These are phyloP conservation scores for Noctilio leporinus DNA, from an alignment of 2,113 vertebrate species.

Conservation along the genomic window DNA sequence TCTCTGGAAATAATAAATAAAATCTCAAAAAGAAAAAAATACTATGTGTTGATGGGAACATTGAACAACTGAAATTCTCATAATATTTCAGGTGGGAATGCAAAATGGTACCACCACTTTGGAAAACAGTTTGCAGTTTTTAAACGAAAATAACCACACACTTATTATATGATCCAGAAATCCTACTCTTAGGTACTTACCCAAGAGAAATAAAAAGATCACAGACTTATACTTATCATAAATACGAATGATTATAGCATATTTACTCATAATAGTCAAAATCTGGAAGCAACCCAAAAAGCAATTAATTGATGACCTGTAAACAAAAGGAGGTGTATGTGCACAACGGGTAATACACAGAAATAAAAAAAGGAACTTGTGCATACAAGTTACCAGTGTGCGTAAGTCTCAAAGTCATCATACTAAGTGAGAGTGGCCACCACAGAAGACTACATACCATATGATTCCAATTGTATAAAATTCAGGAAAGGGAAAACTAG, in stretches of 20 bases:
- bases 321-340: not conserved
- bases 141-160: not conserved
- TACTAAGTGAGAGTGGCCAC: not conserved
- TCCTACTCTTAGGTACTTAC: not conserved
- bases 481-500: not conserved
- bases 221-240: not conserved
- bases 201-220: slow-evolving; percentile 14
- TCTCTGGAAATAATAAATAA: too few relatives aligned
- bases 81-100: not conserved
- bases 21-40: too few relatives aligned
- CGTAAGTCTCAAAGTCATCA: not conserved
- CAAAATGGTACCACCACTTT: not conserved
- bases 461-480: not conserved
- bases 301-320: not conserved
- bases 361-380: not conserved
- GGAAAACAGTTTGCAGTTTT: not conserved
- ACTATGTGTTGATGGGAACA: not conserved
- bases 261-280: not conserved
- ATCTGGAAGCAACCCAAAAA: not conserved
- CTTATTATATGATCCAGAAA: not conserved
- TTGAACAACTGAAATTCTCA: not conserved
- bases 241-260: not conserved
- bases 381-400: not conserved
- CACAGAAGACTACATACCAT: not conserved
- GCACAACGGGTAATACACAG: not conserved